Conservation (phyloP, 1,140 invertebrate species). For the Brachionus manjavacas region DNA sequence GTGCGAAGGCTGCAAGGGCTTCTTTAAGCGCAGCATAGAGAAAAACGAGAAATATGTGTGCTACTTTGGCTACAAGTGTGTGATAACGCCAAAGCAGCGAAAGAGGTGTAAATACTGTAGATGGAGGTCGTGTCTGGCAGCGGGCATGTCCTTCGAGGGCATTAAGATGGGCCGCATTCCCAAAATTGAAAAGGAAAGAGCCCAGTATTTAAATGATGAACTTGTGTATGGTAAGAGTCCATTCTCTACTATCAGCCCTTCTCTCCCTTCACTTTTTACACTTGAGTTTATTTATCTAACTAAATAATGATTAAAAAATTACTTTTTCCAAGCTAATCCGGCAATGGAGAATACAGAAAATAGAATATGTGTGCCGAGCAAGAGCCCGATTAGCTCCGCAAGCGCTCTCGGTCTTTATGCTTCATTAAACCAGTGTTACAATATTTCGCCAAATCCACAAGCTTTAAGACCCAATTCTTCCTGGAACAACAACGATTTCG, state of each 20-base stretch:
- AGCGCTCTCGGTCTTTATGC: neutral
- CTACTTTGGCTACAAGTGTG: constrained; percentile 55
- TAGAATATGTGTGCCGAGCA: neutral
- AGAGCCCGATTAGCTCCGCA: neutral
- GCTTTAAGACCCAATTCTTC: neutral
- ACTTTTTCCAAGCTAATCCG: neutral
- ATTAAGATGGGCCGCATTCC: constrained; percentile 35
- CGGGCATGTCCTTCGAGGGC: constrained; percentile 39
- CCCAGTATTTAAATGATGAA: constrained; percentile 25
- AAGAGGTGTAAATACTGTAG: constrained; percentile 57
- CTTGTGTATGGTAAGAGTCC: neutral
- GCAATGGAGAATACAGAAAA: neutral
- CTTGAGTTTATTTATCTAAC: neutral
- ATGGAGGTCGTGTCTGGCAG: constrained; percentile 57
- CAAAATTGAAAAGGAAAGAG: constrained; percentile 25
- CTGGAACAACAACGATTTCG: neutral
- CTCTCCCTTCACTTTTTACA: neutral
- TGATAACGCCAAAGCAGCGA: constrained; percentile 54
- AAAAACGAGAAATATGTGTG: constrained; percentile 57
- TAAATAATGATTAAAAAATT: neutral
- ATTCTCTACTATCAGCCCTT: neutral
- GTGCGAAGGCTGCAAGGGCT: constrained; percentile 57
- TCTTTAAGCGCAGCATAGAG: constrained; percentile 57
- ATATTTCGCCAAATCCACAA: neutral
- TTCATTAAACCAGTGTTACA: neutral